Evolutionary conservation across 1,140 invertebrate genomes (phyloP).

Genomic region (Eupeodes corollae): DNA sequence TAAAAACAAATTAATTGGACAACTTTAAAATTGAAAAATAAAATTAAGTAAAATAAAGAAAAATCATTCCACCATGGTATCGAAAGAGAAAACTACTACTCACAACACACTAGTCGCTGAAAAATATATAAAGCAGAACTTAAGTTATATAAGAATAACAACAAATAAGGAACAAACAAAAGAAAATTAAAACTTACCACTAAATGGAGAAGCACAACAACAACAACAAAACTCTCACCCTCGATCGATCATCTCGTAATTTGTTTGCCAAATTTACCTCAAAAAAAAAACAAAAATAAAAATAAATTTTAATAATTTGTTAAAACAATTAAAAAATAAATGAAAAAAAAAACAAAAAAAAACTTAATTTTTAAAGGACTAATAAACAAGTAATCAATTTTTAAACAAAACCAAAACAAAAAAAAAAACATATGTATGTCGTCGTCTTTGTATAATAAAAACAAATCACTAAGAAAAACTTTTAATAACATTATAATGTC

Average conservation of each 20-base stretch:
- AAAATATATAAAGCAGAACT: neutral
- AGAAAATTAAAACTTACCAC: neutral
- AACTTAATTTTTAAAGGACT: too few relatives aligned
- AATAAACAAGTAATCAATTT: too few relatives aligned
- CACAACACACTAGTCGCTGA: too few relatives aligned
- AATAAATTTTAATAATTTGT: neutral
- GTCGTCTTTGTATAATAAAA: neutral
- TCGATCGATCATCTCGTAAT: constrained; percentile 11
- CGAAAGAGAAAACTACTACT: too few relatives aligned
- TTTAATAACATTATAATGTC: neutral
- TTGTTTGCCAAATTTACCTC: constrained; percentile 34
- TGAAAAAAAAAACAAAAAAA: neutral
- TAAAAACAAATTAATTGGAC: too few relatives aligned
- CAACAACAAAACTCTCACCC: neutral
- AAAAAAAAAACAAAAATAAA: constrained; percentile 12
- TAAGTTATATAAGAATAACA: neutral
- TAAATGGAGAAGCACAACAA: neutral
- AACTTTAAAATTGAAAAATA: too few relatives aligned
- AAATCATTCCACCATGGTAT: too few relatives aligned
- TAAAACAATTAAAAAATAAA: neutral
- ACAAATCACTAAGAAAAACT: neutral
- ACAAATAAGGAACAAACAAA: neutral
- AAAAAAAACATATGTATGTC: neutral
- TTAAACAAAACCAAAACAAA: neutral
- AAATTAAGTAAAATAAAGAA: too few relatives aligned